A percentile compares a stretch with the other conserved stretches of the same genome.
Conservation (phyloP, 2,888 invertebrate genomes). For the Ochropleura leucogaster region DNA sequence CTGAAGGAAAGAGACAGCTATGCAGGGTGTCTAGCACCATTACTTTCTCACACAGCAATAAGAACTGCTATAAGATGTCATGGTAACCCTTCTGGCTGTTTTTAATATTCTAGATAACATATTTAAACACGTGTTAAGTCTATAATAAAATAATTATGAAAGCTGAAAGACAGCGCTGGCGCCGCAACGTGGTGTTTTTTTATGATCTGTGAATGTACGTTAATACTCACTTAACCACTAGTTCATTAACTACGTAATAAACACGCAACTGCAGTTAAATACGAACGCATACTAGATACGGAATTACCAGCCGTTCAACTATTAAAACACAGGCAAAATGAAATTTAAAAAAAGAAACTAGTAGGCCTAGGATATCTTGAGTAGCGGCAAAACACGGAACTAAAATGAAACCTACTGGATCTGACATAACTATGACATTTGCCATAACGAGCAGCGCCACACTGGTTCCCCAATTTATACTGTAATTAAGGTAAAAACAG, state of each 20-base stretch:
- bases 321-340: neutral
- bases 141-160: neutral
- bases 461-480: neutral
- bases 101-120: neutral
- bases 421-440: conserved; percentile 14
- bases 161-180: conserved; percentile 1
- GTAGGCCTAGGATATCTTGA: neutral
- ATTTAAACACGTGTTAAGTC: neutral
- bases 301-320: conserved; percentile 2
- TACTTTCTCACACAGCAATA: no score
- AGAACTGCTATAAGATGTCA: no score
- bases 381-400: conserved; percentile 4
- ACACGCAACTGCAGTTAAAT: conserved; percentile 22
- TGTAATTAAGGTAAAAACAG: conserved; percentile 56
- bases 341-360: neutral
- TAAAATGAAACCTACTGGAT: conserved; percentile 12
- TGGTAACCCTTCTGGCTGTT: neutral
- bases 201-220: conserved; percentile 21
- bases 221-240: conserved; percentile 8
- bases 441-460: conserved; percentile 5
- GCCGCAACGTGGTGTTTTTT: neutral
- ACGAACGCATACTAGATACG: neutral
- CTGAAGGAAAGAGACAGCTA: no score
- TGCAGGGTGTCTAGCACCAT: no score
- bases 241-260: conserved; percentile 8